phyloP scores from a whole-genome alignment of 2,113 vertebrate genomes.

The Tragelaphus strepsiceros region DNA sequence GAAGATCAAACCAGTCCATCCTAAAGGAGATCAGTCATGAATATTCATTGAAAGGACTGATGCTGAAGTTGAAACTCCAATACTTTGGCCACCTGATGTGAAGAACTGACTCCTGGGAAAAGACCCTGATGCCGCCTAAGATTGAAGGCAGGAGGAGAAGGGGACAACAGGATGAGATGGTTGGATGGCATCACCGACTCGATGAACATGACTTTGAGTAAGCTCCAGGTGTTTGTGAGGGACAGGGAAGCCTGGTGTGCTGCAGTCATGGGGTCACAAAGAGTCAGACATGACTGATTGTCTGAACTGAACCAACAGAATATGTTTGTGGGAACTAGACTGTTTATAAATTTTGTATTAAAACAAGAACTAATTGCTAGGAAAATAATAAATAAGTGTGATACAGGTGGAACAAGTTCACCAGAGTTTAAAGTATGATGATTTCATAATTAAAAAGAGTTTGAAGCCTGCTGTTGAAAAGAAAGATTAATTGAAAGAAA shows the following conservation, averaged over 20 bases:
- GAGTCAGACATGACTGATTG: background rate
- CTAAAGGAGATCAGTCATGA: background rate
- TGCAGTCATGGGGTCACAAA: background rate
- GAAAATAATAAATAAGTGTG: background rate
- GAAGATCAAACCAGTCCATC: background rate
- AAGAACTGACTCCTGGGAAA: background rate
- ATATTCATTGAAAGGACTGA: background rate
- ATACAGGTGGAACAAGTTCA: background rate
- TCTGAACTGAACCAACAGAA: background rate
- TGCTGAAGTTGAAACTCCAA: background rate
- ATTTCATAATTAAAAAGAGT: background rate
- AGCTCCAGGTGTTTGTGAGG: background rate
- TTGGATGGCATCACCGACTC: background rate
- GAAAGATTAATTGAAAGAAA: background rate
- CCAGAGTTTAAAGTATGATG: background rate
- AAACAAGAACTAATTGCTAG: background rate
- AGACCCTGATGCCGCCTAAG: background rate
- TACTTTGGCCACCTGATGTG: background rate
- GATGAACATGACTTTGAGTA: background rate
- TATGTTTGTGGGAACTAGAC: background rate
- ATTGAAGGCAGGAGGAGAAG: background rate
- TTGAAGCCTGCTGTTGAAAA: background rate
- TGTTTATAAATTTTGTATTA: background rate
- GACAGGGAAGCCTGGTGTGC: background rate
- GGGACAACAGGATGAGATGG: background rate